Evolutionary conservation across 2,797 vertebrate genomes (phyloP), one percentile per base, ranked within the genome.

Genomic region (Cirrhinus molitorella): DNA sequence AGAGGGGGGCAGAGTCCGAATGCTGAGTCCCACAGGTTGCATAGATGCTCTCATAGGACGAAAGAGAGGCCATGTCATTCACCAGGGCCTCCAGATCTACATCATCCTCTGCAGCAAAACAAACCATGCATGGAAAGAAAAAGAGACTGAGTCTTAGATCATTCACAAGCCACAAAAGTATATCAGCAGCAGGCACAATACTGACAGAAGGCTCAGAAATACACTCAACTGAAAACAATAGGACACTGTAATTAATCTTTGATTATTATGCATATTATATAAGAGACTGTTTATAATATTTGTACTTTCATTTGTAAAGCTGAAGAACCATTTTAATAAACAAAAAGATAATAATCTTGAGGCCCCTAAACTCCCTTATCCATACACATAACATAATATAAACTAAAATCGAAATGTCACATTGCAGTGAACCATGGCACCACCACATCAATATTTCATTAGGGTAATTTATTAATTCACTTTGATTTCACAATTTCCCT

Each of bases 31-130:
- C 91, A 85, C 93, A 93, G 0, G 93, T 34, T 0, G 96, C 95
- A 90, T 96, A 96, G 23, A 97, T 87, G 17, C 95, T 97, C 89
- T 99, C 98, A 92, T 97, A 93, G 0, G 98, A 98, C 0, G 96
- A 84, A 40, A 88, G 63, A 79, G 88, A 95, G 63, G 97, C 98
- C 97, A 99, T 99, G 87, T 99, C 96, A 2, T 97, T 99, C 86
- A 99, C 96, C 93, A 99, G 92, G 75, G 96, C 95, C 91, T 99
- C 97, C 88, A 99, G 93, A 91, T 99, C 98, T 89, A 98, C 96
- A 2, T 98, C 97, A 5, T 99, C 97, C 61, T 98, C 98, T 98
- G 93, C 5, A 90, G 80, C 9, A 8, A 5, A 31, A 55, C 59
- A 85, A 65, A 45, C 11, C 34, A 57, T 13, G 31, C 19, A 75